phyloP scores from a whole-genome alignment of 1,140 invertebrate genomes.

The Drosophila triauraria region DNA sequence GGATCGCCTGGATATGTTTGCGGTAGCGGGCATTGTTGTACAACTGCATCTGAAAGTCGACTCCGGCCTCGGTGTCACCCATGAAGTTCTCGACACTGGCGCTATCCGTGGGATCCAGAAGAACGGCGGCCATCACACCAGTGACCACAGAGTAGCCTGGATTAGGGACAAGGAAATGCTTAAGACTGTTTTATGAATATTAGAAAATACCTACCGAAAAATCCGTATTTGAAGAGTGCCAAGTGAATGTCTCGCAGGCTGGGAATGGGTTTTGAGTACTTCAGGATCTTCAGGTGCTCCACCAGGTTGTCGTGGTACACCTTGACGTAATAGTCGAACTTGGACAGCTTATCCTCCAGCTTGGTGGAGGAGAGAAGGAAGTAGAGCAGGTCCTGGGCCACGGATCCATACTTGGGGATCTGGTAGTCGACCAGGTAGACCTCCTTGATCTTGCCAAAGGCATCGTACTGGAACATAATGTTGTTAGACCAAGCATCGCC shows the following conservation, averaged over 20 bases:
- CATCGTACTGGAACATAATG: constrained; percentile 88
- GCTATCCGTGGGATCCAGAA: constrained; percentile 11
- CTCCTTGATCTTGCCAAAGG: constrained; percentile 80
- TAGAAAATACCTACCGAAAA: constrained; percentile 1
- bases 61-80: background rate
- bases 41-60: constrained; percentile 24
- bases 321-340: constrained; percentile 78
- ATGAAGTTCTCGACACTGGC: constrained; percentile 19
- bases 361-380: constrained; percentile 73
- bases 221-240: constrained; percentile 43
- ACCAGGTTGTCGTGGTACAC: constrained; percentile 67
- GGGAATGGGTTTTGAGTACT: constrained; percentile 64
- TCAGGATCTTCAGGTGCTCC: constrained; percentile 60
- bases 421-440: constrained; percentile 72
- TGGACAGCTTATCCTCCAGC: constrained; percentile 68
- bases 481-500: constrained; percentile 87
- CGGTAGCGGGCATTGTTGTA: constrained; percentile 17
- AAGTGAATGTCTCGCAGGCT: constrained; percentile 63
- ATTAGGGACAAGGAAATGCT: background rate
- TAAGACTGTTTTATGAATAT: background rate
- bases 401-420: constrained; percentile 63
- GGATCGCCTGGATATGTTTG: constrained; percentile 9
- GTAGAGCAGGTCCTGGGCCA: constrained; percentile 69
- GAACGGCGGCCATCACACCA: constrained; percentile 15
- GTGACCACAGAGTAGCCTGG: constrained; percentile 11